phyloP scores from a whole-genome alignment of 2,797 vertebrate species.

The Sylvia borin region DNA sequence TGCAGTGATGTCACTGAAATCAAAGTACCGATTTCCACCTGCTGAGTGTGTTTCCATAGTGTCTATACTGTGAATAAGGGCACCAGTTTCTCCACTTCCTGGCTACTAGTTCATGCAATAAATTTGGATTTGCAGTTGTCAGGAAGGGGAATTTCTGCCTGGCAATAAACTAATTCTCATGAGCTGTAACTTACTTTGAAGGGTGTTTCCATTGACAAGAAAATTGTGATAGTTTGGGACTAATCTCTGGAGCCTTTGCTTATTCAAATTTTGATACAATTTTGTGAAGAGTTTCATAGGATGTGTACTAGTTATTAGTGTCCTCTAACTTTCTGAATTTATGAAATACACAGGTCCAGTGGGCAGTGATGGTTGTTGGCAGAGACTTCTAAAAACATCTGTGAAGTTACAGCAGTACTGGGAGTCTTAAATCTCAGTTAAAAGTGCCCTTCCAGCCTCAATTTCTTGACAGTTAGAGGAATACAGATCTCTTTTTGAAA shows the following conservation, averaged over 20 bases:
- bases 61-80: background rate
- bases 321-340: background rate
- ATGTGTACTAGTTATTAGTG: background rate
- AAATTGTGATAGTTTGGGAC: background rate
- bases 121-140: background rate
- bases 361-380: background rate
- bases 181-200: background rate
- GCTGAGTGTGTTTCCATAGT: background rate
- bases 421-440: slow-evolving; percentile 38
- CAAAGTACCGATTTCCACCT: background rate
- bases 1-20: slow-evolving; percentile 12
- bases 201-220: background rate
- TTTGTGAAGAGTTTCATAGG: background rate
- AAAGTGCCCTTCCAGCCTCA: slow-evolving; percentile 16
- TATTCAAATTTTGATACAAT: background rate
- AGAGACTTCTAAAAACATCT: slow-evolving; percentile 46
- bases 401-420: slow-evolving; percentile 33
- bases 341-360: background rate
- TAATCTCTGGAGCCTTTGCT: background rate
- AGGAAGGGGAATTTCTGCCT: background rate
- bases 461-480: background rate
- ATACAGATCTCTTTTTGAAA: slow-evolving; percentile 22
- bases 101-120: background rate
- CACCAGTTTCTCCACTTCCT: background rate
- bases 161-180: background rate